phyloP scores from a whole-genome alignment of 2,797 vertebrate species.

The Rachycentron canadum region DNA sequence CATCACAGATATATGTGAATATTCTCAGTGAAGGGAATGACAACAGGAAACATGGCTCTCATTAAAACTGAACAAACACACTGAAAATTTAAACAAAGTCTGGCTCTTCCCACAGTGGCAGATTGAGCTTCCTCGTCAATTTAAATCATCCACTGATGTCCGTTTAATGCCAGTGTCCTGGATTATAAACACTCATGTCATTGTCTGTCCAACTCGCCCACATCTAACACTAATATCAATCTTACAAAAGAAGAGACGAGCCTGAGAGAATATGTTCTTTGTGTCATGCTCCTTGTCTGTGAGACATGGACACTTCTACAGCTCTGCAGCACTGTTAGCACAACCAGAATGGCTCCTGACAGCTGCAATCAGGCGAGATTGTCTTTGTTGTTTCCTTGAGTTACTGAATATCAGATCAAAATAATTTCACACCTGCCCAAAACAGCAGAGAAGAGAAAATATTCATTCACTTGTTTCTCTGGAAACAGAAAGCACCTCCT shows the following conservation, averaged over 20 bases:
- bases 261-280: background rate
- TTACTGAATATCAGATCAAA: background rate
- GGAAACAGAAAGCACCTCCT: background rate
- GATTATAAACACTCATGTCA: background rate
- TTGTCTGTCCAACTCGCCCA: constrained; percentile 11
- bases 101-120: background rate
- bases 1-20: background rate
- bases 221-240: constrained; percentile 15
- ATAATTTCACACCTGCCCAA: background rate
- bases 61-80: constrained; percentile 19
- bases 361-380: background rate
- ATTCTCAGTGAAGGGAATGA: background rate
- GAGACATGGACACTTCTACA: background rate
- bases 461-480: background rate
- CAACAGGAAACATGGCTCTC: background rate
- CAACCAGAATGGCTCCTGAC: background rate
- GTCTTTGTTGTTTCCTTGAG: background rate
- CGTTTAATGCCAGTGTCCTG: background rate
- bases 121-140: background rate
- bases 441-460: background rate
- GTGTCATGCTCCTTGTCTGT: background rate
- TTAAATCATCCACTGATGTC: background rate
- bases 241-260: background rate
- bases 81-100: background rate
- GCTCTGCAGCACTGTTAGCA: background rate